Evolutionary conservation across 2,888 invertebrate genomes (phyloP).

Genomic region (Orchestes rusci): DNA sequence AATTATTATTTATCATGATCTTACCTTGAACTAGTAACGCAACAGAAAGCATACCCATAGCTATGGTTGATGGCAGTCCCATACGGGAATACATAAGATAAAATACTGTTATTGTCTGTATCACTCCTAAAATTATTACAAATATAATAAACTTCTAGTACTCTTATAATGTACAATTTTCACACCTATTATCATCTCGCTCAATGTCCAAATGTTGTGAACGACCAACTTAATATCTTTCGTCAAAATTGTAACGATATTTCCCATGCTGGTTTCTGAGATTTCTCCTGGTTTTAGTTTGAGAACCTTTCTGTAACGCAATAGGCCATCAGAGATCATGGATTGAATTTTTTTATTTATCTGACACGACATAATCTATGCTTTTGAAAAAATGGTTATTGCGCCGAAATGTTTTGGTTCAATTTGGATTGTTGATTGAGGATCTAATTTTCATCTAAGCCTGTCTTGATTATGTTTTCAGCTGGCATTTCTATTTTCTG

Average conservation of each 20-base stretch:
- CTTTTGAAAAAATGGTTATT: too few species aligned
- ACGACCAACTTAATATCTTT: conserved; percentile 92
- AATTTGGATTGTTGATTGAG: too few species aligned
- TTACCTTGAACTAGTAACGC: conserved; percentile 21
- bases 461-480: too few species aligned
- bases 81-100: conserved; percentile 62
- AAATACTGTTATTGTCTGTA: conserved; percentile 75
- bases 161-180: too few species aligned
- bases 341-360: too few species aligned
- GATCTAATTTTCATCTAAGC: too few species aligned
- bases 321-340: background rate
- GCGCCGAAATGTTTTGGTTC: too few species aligned
- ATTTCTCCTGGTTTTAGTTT: conserved; percentile 48
- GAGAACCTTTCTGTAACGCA: conserved; percentile 58
- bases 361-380: background rate
- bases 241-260: conserved; percentile 78
- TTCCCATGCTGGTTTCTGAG: conserved; percentile 62
- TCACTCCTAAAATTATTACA: too few species aligned
- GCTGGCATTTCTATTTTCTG: too few species aligned
- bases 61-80: conserved; percentile 47
- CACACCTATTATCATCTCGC: conserved; percentile 90
- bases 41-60: conserved; percentile 45
- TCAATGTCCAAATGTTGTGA: conserved; percentile 75
- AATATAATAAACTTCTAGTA: too few species aligned
- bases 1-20: too few species aligned